Base-by-base conservation (phyloP, 2,797 vertebrate genomes). In the Sebastolobus alascanus region DNA sequence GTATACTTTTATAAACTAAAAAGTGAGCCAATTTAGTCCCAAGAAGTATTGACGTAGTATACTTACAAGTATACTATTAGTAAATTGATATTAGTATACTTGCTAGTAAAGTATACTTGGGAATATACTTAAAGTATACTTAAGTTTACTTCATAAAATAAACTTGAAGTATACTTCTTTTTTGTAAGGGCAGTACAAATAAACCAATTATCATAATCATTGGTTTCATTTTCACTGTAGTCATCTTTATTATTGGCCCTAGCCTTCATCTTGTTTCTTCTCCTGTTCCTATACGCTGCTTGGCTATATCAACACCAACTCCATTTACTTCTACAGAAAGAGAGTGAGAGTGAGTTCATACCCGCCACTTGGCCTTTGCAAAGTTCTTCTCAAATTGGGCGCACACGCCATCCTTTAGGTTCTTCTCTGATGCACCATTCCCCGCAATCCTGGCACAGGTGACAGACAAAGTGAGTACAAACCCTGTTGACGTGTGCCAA, bases 381-480 rank as follows among this genome's bases (percentile, higher is more conserved):
- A 97, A 97, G 92, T 97, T 97, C 92, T 97, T 97, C 93, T 97
- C 96, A 89, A 97, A 97, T 88, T 97, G 97, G 72, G 97, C 97
- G 71, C 97, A 97, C 60, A 97, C 97, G 2, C 96, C 97, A 50
- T 94, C 96, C 85, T 97, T 97, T 13, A 97, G 93, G 87, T 97
- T 97, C 85, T 97, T 97, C 92, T 97, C 97, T 1, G 96, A 96
- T 14, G 97, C 97, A 16, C 95, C 96, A 10, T 96, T 97, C 43
- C 96, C 97, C 8, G 96, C 95, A 73, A 97, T 97, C 96, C 96
- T 97, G 88, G 71, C 61, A 87, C 40, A 86, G n/a, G 63, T 31
- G 46, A 73, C 13, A 86, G 25, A 73, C 37, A 78, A 82, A 64
- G 37, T 90, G 18, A 85, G 52, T 22, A 22, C 11, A 59, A 84